Evolutionary conservation across 2,113 vertebrate genomes (phyloP).

Genomic region (Pelecanoides urinatrix): DNA sequence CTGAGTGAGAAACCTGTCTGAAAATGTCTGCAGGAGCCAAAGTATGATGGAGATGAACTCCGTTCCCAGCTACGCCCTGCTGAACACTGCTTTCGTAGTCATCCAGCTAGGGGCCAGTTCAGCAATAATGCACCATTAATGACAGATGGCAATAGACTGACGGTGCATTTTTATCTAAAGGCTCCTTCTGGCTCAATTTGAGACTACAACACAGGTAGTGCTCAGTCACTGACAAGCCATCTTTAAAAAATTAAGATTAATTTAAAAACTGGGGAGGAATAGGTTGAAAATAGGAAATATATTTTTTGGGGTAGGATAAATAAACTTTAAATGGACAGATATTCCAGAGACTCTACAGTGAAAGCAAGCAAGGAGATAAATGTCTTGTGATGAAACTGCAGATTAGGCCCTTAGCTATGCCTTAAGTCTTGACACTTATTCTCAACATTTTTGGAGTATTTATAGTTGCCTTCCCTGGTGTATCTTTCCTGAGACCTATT

Average conservation of each 20-base stretch:
- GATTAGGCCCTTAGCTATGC: background rate
- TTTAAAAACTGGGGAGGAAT: background rate
- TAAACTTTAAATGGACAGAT: background rate
- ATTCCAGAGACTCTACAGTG: background rate
- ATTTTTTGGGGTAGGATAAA: background rate
- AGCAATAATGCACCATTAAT: background rate
- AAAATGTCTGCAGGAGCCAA: background rate
- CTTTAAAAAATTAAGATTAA: background rate
- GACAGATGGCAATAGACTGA: background rate
- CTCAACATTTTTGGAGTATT: background rate
- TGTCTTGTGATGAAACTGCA: background rate
- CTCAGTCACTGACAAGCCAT: background rate
- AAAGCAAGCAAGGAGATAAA: background rate
- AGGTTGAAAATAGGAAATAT: background rate
- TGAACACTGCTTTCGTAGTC: background rate
- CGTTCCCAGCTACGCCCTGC: fast-evolving
- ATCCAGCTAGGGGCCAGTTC: background rate
- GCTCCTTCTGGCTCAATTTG: background rate
- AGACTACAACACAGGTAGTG: background rate
- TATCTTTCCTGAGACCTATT: conserved; percentile 1
- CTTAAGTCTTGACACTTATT: conserved; percentile 1
- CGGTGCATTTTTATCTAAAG: background rate
- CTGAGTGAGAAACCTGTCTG: background rate
- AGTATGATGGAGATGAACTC: background rate
- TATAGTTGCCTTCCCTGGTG: background rate